Evolutionary conservation across 2,797 vertebrate species (phyloP), one percentile per base, ranked within the genome.

Genomic region (Carapus acus): DNA sequence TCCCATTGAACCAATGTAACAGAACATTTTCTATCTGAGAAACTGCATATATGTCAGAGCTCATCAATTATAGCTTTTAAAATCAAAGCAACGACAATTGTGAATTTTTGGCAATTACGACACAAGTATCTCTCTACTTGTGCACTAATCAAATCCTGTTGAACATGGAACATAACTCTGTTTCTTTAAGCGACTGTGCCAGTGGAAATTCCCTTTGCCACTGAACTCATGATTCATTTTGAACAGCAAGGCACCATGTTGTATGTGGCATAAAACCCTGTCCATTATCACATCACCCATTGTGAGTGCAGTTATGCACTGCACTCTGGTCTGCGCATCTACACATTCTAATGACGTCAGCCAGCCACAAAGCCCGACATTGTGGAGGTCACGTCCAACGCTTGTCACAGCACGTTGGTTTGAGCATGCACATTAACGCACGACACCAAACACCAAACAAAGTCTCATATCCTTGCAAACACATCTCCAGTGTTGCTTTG

Each of bases 341-440:
- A 72, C 64, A 76, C 67, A 75, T 82, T 78, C 69, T 63, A 42
- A 1, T 74, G 78, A 84, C 40, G 67, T 72, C 73, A 78, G 60
- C 9, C 8, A 1, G 43, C 71, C 67, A 78, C 74, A 84, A 80
- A 80, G 76, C 39, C 49, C 11, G 62, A 47, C 44, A 72, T 70
- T 79, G 77, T 75, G 67, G 48, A 56, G 43, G 50, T 62, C 53
- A 67, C 33, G 59, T 76, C 65, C 50, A 2, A 74, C 58, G 6
- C 54, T 39, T 42, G 38, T 45, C n/a, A 39, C 49, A 54, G 41
- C 21, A 15, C 50, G 29, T 6, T 13, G 39, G 12, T 41, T 40
- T 37, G 50, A 44, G 57, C 55, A 43, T 56, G 47, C 56, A 45
- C 49, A 45, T 31, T 48, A 23, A 67, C 54, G 62, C 43, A 24